A percentile compares a stretch with the other conserved stretches of the same genome.
Conservation (phyloP, 2,888 invertebrate genomes). For the Hirtodrosophila duncani region DNA sequence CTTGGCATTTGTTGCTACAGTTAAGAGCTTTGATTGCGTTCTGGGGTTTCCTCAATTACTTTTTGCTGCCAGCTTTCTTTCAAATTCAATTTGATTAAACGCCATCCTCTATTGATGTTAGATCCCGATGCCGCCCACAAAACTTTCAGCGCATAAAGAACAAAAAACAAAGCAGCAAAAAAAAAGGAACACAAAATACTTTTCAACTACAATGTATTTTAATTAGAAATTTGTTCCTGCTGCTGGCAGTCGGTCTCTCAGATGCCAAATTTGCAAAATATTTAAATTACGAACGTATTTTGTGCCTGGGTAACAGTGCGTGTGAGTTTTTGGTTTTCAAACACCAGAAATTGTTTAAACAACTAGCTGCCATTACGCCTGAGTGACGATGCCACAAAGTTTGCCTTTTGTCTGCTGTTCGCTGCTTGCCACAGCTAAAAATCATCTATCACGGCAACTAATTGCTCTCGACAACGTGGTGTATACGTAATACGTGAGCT, state of each 20-base stretch:
- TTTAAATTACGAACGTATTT: constrained; percentile 54
- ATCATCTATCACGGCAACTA: constrained; percentile 44
- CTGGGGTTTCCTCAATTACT: constrained; percentile 33
- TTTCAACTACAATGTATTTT: constrained; percentile 48
- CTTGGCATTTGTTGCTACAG: constrained; percentile 14
- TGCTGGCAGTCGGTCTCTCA: constrained; percentile 35
- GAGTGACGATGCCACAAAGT: constrained; percentile 20
- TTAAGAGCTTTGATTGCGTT: constrained; percentile 44
- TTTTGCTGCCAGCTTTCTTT: constrained; percentile 19
- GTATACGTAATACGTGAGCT: constrained; percentile 45
- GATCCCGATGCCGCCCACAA: constrained; percentile 36
- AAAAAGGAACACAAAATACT: constrained; percentile 19
- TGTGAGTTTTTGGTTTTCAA: constrained; percentile 19
- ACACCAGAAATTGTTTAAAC: constrained; percentile 24
- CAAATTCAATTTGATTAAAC: constrained; percentile 57
- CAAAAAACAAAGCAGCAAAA: constrained; percentile 5
- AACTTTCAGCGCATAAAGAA: too few relatives aligned
- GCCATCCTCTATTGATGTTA: constrained; percentile 58
- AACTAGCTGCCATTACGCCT: constrained; percentile 13
- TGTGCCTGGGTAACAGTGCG: constrained; percentile 38
- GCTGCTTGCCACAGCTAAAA: constrained; percentile 12
- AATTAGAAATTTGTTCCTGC: constrained; percentile 49
- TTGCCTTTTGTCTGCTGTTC: constrained; percentile 4
- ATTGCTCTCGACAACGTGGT: constrained; percentile 34
- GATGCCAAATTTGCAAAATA: constrained; percentile 42